Evolutionary conservation across 2,888 invertebrate species (phyloP).

Genomic region (Drosophila quinaria): DNA sequence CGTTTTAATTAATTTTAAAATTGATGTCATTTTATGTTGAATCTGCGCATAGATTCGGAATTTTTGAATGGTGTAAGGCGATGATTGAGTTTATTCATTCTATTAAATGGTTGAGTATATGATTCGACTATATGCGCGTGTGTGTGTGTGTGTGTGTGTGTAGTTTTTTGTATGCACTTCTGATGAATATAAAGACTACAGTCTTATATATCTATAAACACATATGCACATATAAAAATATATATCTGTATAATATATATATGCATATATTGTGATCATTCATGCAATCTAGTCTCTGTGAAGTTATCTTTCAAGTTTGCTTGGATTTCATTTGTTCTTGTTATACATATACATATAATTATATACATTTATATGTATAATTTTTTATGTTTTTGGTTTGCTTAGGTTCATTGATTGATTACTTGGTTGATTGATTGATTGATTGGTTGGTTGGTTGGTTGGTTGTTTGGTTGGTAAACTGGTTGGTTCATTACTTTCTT

Average conservation of each 20-base stretch:
- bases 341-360: constrained; percentile 22
- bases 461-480: constrained; percentile 49
- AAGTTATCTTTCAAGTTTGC: constrained; percentile 14
- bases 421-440: constrained; percentile 53
- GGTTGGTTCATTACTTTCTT: constrained; percentile 58
- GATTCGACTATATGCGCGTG: constrained; percentile 13
- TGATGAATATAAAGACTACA: constrained; percentile 21
- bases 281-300: constrained; percentile 26
- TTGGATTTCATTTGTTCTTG: constrained; percentile 1
- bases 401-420: constrained; percentile 42
- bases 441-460: constrained; percentile 39
- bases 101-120: constrained; percentile 15
- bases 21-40: background rate
- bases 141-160: constrained; percentile 22
- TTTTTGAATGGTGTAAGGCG: background rate
- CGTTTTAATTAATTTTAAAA: background rate
- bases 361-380: constrained; percentile 26
- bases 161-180: constrained; percentile 24
- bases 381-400: constrained; percentile 30
- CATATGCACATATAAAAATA: constrained; percentile 12
- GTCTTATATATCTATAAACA: background rate
- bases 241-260: constrained; percentile 8
- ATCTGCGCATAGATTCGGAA: background rate
- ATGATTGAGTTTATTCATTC: constrained; percentile 13
- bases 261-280: constrained; percentile 18